These are phyloP conservation scores for Temnothorax nylanderi DNA, from an alignment of 1,140 invertebrate genomes.

Conservation along the genomic window DNA sequence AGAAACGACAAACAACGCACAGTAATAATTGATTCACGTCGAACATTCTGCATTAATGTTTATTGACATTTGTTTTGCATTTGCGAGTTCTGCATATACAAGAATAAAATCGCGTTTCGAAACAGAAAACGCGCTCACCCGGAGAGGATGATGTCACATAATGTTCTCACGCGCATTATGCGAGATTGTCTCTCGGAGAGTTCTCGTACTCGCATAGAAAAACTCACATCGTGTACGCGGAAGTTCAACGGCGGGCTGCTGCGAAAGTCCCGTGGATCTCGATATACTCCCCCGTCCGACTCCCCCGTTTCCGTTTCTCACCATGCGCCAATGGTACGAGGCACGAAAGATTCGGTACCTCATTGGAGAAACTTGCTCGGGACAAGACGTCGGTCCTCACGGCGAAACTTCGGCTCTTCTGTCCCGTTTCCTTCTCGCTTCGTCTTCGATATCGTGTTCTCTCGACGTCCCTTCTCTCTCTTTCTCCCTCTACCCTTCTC, in stretches of 20 bases:
- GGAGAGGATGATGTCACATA: neutral
- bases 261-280: constrained; percentile 42
- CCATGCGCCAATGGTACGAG: constrained; percentile 35
- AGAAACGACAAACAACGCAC: neutral
- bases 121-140: neutral
- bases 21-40: neutral
- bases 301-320: neutral
- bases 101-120: neutral
- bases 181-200: neutral
- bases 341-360: constrained; percentile 62
- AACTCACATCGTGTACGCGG: constrained; percentile 35
- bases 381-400: constrained; percentile 60
- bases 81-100: neutral
- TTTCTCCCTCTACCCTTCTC: neutral
- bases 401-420: constrained; percentile 59
- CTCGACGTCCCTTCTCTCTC: neutral
- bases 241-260: constrained; percentile 33
- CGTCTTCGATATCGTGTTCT: neutral
- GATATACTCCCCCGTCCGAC: neutral
- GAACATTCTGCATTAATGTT: neutral
- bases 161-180: constrained; percentile 33
- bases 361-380: constrained; percentile 67
- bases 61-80: neutral
- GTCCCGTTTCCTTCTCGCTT: constrained; percentile 16
- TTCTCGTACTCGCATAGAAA: constrained; percentile 4